Percentiles rank a stretch among this genome's conserved stretches.
phyloP scores from a whole-genome alignment of 2,888 invertebrate species.

The Chouioia cunea region DNA sequence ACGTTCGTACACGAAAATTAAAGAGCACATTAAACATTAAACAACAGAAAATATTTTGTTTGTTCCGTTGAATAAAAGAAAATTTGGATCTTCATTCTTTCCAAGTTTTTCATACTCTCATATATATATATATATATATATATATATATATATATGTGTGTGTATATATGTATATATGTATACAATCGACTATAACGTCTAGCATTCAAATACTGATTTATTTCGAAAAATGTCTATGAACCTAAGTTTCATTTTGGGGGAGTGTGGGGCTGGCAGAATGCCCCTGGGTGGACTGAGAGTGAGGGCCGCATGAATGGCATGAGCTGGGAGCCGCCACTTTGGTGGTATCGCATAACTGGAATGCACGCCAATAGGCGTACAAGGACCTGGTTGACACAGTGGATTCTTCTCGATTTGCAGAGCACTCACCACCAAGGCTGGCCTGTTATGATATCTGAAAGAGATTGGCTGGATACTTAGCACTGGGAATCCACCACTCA shows the following conservation, averaged over 20 bases:
- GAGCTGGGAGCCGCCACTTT: conserved; percentile 71
- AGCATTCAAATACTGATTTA: conserved; percentile 57
- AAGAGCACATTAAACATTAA: no score
- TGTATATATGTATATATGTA: no score
- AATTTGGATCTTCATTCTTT: no score
- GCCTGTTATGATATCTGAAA: conserved; percentile 83
- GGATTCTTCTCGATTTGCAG: conserved; percentile 94
- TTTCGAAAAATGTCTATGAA: conserved; percentile 66
- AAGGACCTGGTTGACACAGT: conserved; percentile 88
- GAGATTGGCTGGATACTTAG: conserved; percentile 39
- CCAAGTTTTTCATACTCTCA: conserved; percentile 8
- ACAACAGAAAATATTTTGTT: no score
- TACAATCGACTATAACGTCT: conserved; percentile 62
- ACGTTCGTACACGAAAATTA: no score
- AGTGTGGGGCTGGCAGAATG: conserved; percentile 76
- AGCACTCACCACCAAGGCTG: conserved; percentile 92
- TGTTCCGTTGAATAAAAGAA: no score
- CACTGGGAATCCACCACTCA: neutral
- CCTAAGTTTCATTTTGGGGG: conserved; percentile 95
- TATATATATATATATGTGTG: no score
- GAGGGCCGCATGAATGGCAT: conserved; percentile 77
- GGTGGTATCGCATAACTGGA: conserved; percentile 62
- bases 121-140: no score
- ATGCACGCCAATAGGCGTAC: conserved; percentile 66
- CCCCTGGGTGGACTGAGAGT: conserved; percentile 73